Base-by-base conservation (phyloP, 2,888 invertebrate species). In the Tiliacea citrago region DNA sequence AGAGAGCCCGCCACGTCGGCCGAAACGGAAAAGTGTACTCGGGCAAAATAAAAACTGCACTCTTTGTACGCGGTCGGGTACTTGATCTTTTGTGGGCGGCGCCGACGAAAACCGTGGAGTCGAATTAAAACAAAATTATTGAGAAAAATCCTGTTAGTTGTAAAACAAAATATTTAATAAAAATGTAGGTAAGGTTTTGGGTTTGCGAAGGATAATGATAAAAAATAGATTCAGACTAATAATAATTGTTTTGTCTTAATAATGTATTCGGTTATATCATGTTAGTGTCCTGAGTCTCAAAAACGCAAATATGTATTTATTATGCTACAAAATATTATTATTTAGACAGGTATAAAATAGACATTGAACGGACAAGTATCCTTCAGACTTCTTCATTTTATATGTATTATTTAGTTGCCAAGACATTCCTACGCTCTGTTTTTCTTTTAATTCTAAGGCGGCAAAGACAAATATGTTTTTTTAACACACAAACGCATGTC, bases 81-180 rank as follows among this genome's bases (percentile, higher is more conserved):
- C 95, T 95, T 94, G 95, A 94, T 95, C 94, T 95, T 95, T 94
- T 93, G 92, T 91, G 88, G 90, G 90, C 86, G 88, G 85, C 75
- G 81, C 82, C 72, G 71, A 78, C 88, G 82, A 89, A 82, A 86
- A 77, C 79, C 21, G 53, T 93, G 80, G 94, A 93, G 92, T 73
- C 53, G 90, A 51, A 39, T 1, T 7, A 24, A 35, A 58, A 49
- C 1, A 57, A 42, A 2, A 13, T 62, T 29, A 18, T 66, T 47
- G 24, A n/a, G 5, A 61, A 24, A 39, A 47, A 10, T 16, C 16
- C 21, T 63, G 3, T 12, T 39, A 35, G 13, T 16, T 51, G 35
- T 35, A 0, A 35, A n/a, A 7, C 9, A 65, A 35, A 49, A 29
- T 2, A 21, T 35, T 49, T 49, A 9, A 6, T 9, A 9, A 49